phyloP scores from a whole-genome alignment of 2,113 vertebrate species.

The Limnothrissa miodon region DNA sequence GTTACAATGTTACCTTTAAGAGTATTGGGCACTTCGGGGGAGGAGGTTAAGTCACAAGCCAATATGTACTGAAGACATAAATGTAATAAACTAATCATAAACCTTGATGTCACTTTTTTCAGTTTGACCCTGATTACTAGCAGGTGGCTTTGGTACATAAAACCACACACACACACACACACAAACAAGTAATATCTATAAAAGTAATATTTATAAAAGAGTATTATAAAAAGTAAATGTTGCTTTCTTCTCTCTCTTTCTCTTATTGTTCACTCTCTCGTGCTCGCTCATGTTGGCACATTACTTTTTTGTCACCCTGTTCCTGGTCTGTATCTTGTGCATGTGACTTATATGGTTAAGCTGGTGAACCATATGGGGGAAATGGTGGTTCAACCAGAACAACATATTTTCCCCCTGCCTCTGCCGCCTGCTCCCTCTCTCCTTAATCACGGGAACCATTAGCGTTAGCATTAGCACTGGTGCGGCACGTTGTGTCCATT shows the following conservation, averaged over 20 bases:
- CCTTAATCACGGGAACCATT: conserved; percentile 73
- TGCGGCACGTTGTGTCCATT: conserved; percentile 71
- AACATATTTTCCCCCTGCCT: conserved; percentile 60
- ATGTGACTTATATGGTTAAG: conserved; percentile 66
- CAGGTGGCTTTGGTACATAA: not conserved
- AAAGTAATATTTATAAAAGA: too few relatives aligned
- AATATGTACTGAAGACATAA: not conserved
- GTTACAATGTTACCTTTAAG: too few relatives aligned
- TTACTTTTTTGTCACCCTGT: conserved; percentile 34
- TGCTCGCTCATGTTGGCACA: conserved; percentile 22
- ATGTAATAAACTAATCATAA: not conserved
- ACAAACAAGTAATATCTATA: too few relatives aligned
- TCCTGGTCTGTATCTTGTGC: conserved; percentile 52
- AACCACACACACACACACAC: not conserved
- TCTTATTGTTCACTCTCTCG: not conserved
- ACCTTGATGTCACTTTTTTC: too few relatives aligned
- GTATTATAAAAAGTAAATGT: not conserved
- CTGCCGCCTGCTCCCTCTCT: conserved; percentile 59
- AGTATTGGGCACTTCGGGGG: too few relatives aligned
- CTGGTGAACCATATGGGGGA: conserved; percentile 66
- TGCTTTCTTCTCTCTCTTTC: not conserved
- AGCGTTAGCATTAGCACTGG: conserved; percentile 68
- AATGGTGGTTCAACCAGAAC: conserved; percentile 60
- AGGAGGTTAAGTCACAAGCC: too few relatives aligned
- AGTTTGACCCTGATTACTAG: not conserved